These are phyloP conservation scores for Cylindroiulus punctatus DNA, from an alignment of 2,888 invertebrate genomes.

Conservation along the genomic window DNA sequence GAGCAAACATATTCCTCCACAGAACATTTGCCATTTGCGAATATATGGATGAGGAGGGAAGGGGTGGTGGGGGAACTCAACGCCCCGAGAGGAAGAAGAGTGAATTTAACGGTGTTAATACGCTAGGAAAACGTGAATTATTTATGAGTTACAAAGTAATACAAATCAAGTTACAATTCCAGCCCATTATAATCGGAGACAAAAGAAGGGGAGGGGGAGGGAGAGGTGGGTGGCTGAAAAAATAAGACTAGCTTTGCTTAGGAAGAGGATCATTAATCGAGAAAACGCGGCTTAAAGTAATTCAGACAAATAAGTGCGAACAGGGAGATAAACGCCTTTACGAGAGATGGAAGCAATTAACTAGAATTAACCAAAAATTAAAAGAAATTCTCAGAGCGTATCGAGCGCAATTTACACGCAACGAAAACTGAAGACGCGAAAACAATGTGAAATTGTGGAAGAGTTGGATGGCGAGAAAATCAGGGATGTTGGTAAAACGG, in stretches of 20 bases:
- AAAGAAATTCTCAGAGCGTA: not conserved
- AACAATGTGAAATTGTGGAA: no score
- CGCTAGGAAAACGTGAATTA: not conserved
- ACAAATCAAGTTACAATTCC: conserved; percentile 11
- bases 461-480: no score
- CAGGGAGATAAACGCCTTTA: not conserved
- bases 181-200: not conserved
- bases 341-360: conserved; percentile 18
- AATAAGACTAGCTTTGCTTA: not conserved
- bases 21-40: not conserved
- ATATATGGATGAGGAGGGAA: not conserved
- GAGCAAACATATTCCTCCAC: not conserved
- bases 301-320: conserved; percentile 10
- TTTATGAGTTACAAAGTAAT: conserved; percentile 2
- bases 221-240: no score
- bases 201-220: not conserved
- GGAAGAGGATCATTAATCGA: not conserved
- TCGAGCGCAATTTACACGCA: no score
- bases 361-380: not conserved
- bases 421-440: no score
- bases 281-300: not conserved
- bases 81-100: not conserved
- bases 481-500: no score
- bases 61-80: not conserved
- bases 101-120: not conserved